phyloP scores from a whole-genome alignment of 2,113 vertebrate genomes.

The Pseudopodoces humilis region DNA sequence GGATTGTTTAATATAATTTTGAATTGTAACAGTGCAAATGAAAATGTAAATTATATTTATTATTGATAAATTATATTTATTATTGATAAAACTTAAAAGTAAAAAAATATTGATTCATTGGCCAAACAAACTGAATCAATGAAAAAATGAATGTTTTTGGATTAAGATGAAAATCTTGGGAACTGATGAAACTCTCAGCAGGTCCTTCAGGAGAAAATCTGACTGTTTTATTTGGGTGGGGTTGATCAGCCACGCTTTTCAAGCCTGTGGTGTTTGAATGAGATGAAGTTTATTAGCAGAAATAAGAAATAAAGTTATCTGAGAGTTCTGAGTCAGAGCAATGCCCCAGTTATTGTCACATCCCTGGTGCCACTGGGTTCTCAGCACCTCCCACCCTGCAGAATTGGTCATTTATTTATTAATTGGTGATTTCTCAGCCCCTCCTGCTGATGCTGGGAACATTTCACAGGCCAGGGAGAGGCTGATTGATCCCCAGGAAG shows the following conservation, averaged over 20 bases:
- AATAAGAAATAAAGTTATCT: background rate
- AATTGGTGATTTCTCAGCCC: conserved; percentile 35
- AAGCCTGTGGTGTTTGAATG: background rate
- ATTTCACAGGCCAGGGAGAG: conserved; percentile 43
- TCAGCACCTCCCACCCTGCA: conserved; percentile 53
- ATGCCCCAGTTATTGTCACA: conserved; percentile 43
- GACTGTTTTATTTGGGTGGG: background rate
- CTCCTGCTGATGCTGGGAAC: conserved; percentile 41
- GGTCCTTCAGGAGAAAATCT: background rate
- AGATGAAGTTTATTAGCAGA: background rate
- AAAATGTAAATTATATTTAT: too few relatives aligned
- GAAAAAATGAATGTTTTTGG: background rate
- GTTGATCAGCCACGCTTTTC: background rate
- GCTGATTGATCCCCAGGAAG: conserved; percentile 45
- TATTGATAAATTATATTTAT: too few relatives aligned
- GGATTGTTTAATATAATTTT: background rate
- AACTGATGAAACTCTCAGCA: background rate
- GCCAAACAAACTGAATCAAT: background rate
- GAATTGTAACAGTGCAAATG: background rate
- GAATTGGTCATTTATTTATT: background rate
- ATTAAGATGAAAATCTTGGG: background rate
- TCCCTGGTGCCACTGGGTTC: conserved; percentile 35
- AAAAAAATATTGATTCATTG: too few relatives aligned
- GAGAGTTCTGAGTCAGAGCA: background rate
- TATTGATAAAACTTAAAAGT: too few relatives aligned